Conservation (phyloP, 2,113 vertebrate species). For the Ploceus nigricollis region DNA sequence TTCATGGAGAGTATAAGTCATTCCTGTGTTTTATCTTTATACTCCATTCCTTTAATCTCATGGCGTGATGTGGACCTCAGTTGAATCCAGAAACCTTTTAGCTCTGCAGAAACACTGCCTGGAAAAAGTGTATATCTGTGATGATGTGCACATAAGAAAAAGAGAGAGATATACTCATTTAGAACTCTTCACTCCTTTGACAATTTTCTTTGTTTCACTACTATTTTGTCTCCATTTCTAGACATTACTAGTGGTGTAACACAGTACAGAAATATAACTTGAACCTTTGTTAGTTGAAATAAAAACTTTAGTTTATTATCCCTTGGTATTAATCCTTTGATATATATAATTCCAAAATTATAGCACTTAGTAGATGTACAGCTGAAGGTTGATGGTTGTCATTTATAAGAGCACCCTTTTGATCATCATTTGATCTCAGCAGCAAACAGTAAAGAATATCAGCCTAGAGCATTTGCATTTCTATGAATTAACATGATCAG, state of each 20-base stretch:
- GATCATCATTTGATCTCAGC: background rate
- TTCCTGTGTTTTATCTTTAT: constrained; percentile 24
- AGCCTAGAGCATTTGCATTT: background rate
- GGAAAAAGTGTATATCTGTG: background rate
- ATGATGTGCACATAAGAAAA: background rate
- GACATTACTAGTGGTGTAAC: background rate
- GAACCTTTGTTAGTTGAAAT: background rate
- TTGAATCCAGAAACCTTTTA: background rate
- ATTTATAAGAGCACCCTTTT: background rate
- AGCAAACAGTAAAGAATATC: background rate
- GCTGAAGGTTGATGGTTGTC: background rate
- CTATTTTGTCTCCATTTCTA: background rate
- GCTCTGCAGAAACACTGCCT: constrained; percentile 1
- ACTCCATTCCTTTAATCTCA: constrained; percentile 37
- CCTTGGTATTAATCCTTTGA: too few relatives aligned
- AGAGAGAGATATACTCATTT: background rate
- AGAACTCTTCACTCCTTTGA: background rate
- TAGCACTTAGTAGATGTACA: background rate
- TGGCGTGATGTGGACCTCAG: background rate
- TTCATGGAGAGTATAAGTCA: background rate
- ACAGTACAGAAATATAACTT: background rate
- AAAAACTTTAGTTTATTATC: background rate
- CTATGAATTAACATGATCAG: background rate
- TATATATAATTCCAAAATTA: background rate
- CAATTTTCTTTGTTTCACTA: background rate